Base-by-base conservation (phyloP, 2,797 vertebrate genomes). In the Oreochromis grahami region DNA sequence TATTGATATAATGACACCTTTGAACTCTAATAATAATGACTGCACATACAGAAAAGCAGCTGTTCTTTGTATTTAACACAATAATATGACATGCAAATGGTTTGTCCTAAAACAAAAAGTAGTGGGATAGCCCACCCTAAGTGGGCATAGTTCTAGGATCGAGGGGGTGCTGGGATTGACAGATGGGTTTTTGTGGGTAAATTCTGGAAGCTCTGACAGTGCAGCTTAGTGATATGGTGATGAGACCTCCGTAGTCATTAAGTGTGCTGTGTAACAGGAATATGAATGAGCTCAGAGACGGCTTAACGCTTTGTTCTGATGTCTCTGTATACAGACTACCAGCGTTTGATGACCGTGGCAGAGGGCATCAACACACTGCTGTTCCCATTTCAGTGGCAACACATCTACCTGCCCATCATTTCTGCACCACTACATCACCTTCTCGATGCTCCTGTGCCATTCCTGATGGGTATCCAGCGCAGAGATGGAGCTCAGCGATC, bases 331-430 rank as follows among this genome's bases (percentile, higher is more conserved):
- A 58, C 92, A 99, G 99, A 99, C 95, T 99, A 98, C 91, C 99
- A 99, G 87, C 97, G 97, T 32, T 93, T 99, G 93, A 99, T 99
- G 98, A 98, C 97, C 0, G 98, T 99, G 85, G 98, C 98, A 0
- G 99, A 99, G 91, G 97, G 98, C 48, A 95, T 99, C 95, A 98
- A 97, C 1, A 97, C 97, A 0, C 95, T 99, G 82, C 95, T 99
- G 36, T 99, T 99, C 96, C 99, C 99, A 0, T 99, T 99, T 94
- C 98, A 99, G 84, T 99, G 98, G 99, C 98, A 99, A 88, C 98
- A 99, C 5, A 98, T 99, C 5, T 99, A 99, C 2, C 97, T 99
- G 34, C 99, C 99, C 86, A 98, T 99, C 90, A 97, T 99, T 29
- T 98, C 99, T 11, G 96, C 98, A 1, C 98, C 98, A 2, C 95